Evolutionary conservation across 2,113 vertebrate species (phyloP).

Genomic region (Tauraco erythrolophus): DNA sequence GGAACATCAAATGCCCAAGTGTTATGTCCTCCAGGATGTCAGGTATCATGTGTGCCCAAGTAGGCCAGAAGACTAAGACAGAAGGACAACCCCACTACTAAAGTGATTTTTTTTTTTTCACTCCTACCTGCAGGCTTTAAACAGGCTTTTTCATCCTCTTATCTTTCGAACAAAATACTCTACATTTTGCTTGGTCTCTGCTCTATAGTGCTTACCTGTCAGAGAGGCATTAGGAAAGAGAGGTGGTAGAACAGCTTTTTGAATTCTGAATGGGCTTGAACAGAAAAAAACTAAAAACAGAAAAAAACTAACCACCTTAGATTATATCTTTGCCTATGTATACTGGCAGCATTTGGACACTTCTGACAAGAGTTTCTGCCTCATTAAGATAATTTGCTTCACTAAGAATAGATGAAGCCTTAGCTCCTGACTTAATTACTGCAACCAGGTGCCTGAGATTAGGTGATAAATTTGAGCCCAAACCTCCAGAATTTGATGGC

Average conservation of each 20-base stretch:
- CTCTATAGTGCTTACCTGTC: background rate
- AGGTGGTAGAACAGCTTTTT: background rate
- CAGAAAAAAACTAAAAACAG: too few species aligned
- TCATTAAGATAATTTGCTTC: background rate
- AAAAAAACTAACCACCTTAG: background rate
- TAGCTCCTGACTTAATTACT: background rate
- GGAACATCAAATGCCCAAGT: background rate
- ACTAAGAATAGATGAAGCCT: background rate
- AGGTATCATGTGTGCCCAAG: fast-evolving
- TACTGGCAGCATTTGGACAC: background rate
- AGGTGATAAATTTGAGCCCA: background rate
- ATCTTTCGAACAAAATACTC: background rate
- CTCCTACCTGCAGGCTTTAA: background rate
- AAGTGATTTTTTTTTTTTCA: fast-evolving
- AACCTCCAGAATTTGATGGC: background rate
- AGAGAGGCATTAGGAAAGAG: background rate
- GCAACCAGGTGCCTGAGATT: background rate
- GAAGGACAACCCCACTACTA: background rate
- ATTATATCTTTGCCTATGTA: background rate
- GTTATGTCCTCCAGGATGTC: background rate
- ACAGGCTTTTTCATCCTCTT: background rate
- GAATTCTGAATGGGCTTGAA: background rate
- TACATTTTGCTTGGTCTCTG: background rate
- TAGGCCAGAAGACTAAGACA: background rate
- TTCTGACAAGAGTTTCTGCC: background rate